Evolutionary conservation across 2,797 vertebrate genomes (phyloP).

Genomic region (Morelia viridis): DNA sequence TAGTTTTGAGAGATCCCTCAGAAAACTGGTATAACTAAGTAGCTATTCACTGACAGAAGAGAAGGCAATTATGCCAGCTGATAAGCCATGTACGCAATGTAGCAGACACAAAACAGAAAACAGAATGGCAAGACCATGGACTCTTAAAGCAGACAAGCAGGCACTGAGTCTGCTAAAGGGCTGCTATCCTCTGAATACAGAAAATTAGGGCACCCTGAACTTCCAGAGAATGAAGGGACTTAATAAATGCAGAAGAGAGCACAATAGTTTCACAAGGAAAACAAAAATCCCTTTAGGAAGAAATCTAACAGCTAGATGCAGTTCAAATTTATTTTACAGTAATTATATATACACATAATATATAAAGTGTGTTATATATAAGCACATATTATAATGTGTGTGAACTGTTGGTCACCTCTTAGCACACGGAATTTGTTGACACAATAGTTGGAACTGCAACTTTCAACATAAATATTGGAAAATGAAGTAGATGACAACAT

Average conservation of each 20-base stretch:
- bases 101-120: not conserved
- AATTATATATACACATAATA: not conserved
- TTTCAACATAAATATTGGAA: not conserved
- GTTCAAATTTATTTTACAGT: not conserved
- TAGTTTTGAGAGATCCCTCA: conserved; percentile 10
- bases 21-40: conserved; percentile 23
- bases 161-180: not conserved
- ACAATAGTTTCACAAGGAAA: not conserved
- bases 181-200: not conserved
- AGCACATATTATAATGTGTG: not conserved
- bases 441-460: not conserved
- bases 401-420: not conserved
- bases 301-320: not conserved
- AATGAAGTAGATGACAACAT: not conserved
- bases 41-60: not conserved
- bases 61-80: not conserved
- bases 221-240: not conserved
- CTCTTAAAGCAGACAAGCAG: not conserved
- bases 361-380: not conserved
- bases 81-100: not conserved
- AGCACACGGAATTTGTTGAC: conserved; percentile 20
- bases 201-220: not conserved
- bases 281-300: not conserved
- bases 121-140: not conserved
- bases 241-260: not conserved